Percentiles rank a stretch among this genome's conserved stretches.
These are phyloP conservation scores for Amphibalanus amphitrite DNA, from an alignment of 1,140 invertebrate species.

Conservation along the genomic window DNA sequence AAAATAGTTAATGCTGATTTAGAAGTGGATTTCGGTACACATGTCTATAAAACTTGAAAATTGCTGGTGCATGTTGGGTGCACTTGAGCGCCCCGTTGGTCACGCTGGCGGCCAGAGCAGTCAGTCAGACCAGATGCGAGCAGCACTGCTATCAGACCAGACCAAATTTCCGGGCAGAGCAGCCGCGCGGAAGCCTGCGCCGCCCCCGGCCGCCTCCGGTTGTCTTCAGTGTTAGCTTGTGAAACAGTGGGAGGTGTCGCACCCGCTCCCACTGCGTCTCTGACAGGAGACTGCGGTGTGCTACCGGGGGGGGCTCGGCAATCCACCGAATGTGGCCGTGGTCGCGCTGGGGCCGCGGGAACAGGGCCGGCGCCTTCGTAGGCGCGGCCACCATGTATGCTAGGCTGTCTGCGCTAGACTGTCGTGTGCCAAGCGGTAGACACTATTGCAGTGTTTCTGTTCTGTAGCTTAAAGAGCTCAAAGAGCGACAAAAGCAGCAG, in stretches of 20 bases:
- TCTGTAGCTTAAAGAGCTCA: constrained; percentile 33
- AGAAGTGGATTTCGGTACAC: too few relatives aligned
- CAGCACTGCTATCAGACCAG: too few relatives aligned
- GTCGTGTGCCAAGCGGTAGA: constrained; percentile 1
- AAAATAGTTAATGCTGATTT: too few relatives aligned
- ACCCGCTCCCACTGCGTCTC: background rate
- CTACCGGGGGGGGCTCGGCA: background rate
- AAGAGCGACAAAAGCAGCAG: constrained; percentile 34
- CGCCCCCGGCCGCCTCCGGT: too few relatives aligned
- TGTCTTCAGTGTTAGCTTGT: background rate
- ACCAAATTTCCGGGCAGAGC: too few relatives aligned
- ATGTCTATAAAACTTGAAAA: too few relatives aligned
- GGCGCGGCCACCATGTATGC: background rate
- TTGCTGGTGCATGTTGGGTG: too few relatives aligned
- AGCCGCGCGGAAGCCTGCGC: too few relatives aligned
- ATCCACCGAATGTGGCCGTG: background rate
- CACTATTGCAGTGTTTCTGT: constrained; percentile 6
- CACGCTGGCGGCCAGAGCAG: too few relatives aligned
- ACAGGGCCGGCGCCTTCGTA: background rate
- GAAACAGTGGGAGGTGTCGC: background rate
- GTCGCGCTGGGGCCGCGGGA: background rate
- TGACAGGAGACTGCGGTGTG: background rate
- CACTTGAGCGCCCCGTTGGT: too few relatives aligned
- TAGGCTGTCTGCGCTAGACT: background rate
- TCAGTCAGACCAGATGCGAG: too few relatives aligned